phyloP scores from a whole-genome alignment of 2,888 invertebrate species.

The Molorchus minor region DNA sequence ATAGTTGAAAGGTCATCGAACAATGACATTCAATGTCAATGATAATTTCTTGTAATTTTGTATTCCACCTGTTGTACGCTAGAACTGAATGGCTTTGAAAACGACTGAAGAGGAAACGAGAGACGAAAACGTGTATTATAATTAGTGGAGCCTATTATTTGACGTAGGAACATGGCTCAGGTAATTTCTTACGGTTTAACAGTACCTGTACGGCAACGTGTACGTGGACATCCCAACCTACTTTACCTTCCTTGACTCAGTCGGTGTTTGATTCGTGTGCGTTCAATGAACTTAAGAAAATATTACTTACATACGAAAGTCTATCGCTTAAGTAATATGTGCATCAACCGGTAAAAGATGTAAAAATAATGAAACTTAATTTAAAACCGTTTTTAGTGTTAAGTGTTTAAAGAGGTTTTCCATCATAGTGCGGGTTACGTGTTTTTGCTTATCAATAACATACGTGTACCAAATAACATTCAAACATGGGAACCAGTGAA shows the following conservation, averaged over 20 bases:
- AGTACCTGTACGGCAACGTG: constrained; percentile 28
- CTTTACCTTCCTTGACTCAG: constrained; percentile 35
- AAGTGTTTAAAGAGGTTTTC: no score
- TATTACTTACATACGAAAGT: constrained; percentile 7
- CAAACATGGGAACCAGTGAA: constrained; percentile 23
- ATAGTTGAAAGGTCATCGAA: no score
- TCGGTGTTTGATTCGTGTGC: constrained; percentile 31
- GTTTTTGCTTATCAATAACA: constrained; percentile 29
- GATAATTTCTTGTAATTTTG: no score
- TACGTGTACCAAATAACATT: constrained; percentile 33
- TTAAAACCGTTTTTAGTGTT: no score
- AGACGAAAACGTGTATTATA: constrained; percentile 1
- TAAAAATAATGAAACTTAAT: constrained; percentile 17
- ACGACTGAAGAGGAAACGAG: no score
- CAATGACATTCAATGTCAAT: no score
- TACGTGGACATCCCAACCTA: constrained; percentile 43
- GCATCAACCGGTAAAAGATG: constrained; percentile 12
- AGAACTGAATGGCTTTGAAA: no score
- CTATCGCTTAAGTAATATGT: constrained; percentile 6
- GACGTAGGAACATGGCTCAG: constrained; percentile 22
- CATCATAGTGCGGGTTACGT: constrained; percentile 4
- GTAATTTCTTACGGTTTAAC: constrained; percentile 35
- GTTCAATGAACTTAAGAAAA: constrained; percentile 44
- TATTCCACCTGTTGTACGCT: no score
- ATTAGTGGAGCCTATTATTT: constrained; percentile 18